Percentiles rank a stretch among this genome's conserved stretches.
phyloP scores from a whole-genome alignment of 2,113 vertebrate species.

The Pollachius pollachius region DNA sequence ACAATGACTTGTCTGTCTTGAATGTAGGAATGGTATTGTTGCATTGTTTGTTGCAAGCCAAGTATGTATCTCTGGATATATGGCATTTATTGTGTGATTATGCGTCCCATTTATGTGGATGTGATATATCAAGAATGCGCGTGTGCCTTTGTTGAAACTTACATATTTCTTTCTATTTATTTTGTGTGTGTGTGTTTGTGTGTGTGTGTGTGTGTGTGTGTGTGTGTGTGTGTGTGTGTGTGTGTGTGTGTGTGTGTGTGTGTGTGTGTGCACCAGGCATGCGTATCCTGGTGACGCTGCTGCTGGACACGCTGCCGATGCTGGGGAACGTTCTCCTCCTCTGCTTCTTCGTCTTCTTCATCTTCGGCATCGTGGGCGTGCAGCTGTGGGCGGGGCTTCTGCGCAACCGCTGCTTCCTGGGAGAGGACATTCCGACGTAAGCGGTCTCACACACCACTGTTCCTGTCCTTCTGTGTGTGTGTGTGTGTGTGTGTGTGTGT shows the following conservation, averaged over 20 bases:
- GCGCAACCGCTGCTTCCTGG: slow-evolving; percentile 68
- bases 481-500: neutral
- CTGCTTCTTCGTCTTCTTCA: no score
- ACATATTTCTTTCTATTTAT: neutral
- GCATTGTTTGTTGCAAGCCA: no score
- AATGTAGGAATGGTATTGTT: no score
- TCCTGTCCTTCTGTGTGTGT: neutral
- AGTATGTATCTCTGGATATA: no score
- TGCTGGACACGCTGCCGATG: no score
- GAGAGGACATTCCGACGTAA: slow-evolving; percentile 50
- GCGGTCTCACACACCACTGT: slow-evolving; percentile 1
- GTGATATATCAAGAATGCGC: neutral
- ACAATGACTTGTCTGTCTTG: no score
- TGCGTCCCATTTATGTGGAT: neutral
- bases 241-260: slow-evolving; percentile 82
- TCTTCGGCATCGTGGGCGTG: no score
- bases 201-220: slow-evolving; percentile 1
- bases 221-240: slow-evolving; percentile 11
- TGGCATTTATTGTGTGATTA: no score
- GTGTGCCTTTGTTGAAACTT: neutral
- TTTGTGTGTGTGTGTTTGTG: neutral
- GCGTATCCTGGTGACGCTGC: no score
- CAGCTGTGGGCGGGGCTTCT: slow-evolving; percentile 47
- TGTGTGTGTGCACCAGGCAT: slow-evolving; percentile 58
- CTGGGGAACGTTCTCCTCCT: no score